Percentiles rank a stretch among this genome's conserved stretches.
These are phyloP conservation scores for Coleophora deauratella DNA, from an alignment of 2,888 invertebrate genomes.

Conservation along the genomic window DNA sequence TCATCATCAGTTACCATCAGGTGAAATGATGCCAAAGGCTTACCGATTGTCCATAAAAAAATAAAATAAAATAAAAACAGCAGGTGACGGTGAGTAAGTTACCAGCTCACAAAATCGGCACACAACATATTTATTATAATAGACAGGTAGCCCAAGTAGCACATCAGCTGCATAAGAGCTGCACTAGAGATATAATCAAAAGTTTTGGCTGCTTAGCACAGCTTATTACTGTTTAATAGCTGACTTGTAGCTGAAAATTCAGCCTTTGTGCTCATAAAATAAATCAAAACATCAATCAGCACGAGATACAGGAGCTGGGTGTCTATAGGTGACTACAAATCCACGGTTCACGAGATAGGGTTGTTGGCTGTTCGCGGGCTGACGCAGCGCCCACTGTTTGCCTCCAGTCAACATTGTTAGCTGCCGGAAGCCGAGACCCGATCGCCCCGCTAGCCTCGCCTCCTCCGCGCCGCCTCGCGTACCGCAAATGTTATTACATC, in stretches of 20 bases:
- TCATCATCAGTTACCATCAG: too few species aligned
- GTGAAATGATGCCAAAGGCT: too few species aligned
- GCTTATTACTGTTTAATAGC: too few species aligned
- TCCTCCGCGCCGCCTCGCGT: conserved; percentile 8
- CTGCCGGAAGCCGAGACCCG: conserved; percentile 17
- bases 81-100: too few species aligned
- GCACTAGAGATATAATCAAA: too few species aligned
- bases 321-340: background rate
- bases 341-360: conserved; percentile 4
- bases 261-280: background rate
- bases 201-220: too few species aligned
- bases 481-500: conserved; percentile 62
- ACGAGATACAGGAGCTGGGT: background rate
- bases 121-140: too few species aligned
- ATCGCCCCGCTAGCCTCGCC: conserved; percentile 10
- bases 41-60: too few species aligned
- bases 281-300: background rate
- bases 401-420: conserved; percentile 71
- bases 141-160: too few species aligned
- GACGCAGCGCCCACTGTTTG: conserved; percentile 62
- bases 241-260: background rate
- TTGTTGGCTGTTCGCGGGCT: conserved; percentile 41
- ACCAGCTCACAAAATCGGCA: too few species aligned
- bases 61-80: too few species aligned
- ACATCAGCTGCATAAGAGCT: too few species aligned